Evolutionary conservation across 2,797 vertebrate genomes (phyloP).

Genomic region (Pseudomugil gertrudae): DNA sequence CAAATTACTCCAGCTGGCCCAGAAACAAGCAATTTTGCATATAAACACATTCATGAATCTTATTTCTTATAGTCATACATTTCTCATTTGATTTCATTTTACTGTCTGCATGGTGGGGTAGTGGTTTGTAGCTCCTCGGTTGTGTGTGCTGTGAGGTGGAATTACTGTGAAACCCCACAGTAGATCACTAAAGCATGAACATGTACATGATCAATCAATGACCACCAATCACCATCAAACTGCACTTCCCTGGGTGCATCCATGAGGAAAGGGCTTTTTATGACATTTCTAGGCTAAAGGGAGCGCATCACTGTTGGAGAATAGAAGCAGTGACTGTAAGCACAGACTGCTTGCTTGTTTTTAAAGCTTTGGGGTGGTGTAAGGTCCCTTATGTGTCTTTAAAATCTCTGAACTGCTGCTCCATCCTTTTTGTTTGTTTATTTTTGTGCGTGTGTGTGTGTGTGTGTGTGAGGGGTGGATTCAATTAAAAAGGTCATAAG

Average conservation of each 20-base stretch:
- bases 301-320: background rate
- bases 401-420: conserved; percentile 1
- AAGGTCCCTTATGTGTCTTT: background rate
- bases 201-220: conserved; percentile 27
- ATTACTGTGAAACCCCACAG: conserved; percentile 1
- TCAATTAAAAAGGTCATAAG: background rate
- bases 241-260: conserved; percentile 6
- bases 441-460: too few relatives aligned
- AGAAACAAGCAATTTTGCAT: too few relatives aligned
- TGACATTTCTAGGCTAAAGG: conserved; percentile 27
- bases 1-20: too few relatives aligned
- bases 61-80: too few relatives aligned
- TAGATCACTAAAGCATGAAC: conserved; percentile 17
- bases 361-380: background rate
- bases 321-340: conserved; percentile 5
- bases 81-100: too few relatives aligned
- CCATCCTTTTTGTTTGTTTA: background rate
- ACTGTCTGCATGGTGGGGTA: too few relatives aligned
- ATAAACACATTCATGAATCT: too few relatives aligned
- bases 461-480: background rate
- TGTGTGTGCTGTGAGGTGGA: conserved; percentile 2
- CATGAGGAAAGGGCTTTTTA: conserved; percentile 6
- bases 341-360: background rate
- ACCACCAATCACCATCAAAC: conserved; percentile 29
- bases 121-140: too few relatives aligned